Percentiles rank a stretch among this genome's conserved stretches.
Evolutionary conservation across 2,797 vertebrate genomes (phyloP).

Genomic region (Sebastes umbrosus): DNA sequence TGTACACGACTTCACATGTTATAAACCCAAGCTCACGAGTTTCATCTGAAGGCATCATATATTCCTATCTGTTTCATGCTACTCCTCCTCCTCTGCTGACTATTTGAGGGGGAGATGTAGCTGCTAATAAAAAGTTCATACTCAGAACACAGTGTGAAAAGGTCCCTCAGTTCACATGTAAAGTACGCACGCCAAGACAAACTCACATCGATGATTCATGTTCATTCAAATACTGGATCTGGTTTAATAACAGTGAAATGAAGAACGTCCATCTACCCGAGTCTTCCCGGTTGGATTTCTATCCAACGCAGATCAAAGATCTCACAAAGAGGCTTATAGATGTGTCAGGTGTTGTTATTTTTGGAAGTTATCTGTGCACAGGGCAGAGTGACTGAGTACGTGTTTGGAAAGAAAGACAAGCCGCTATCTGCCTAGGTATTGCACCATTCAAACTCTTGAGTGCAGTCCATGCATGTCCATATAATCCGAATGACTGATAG

Average conservation of each 20-base stretch:
- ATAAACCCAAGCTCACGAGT: too few species aligned
- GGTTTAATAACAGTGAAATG: slow-evolving; percentile 36
- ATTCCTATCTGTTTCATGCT: neutral
- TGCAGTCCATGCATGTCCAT: slow-evolving; percentile 5
- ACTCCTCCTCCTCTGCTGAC: neutral
- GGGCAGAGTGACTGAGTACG: slow-evolving; percentile 40
- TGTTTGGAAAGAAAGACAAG: slow-evolving; percentile 51
- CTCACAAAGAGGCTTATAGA: slow-evolving; percentile 14
- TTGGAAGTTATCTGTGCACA: slow-evolving; percentile 34
- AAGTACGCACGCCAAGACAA: slow-evolving; percentile 42
- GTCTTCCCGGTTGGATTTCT: slow-evolving; percentile 21
- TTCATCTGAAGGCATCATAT: too few species aligned
- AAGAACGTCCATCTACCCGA: slow-evolving; percentile 34
- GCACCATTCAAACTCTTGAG: slow-evolving; percentile 16
- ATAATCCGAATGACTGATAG: neutral
- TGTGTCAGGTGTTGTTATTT: slow-evolving; percentile 49
- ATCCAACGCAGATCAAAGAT: slow-evolving; percentile 28
- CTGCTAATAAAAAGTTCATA: slow-evolving; percentile 28
- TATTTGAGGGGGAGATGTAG: neutral
- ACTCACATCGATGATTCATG: slow-evolving; percentile 41
- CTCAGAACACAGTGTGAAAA: slow-evolving; percentile 32
- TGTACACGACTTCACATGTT: too few species aligned
- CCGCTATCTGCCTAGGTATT: slow-evolving; percentile 26
- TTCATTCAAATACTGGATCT: slow-evolving; percentile 26
- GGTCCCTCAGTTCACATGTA: slow-evolving; percentile 23